Conservation (phyloP, 2,113 vertebrate species). For the Chloebia gouldiae region DNA sequence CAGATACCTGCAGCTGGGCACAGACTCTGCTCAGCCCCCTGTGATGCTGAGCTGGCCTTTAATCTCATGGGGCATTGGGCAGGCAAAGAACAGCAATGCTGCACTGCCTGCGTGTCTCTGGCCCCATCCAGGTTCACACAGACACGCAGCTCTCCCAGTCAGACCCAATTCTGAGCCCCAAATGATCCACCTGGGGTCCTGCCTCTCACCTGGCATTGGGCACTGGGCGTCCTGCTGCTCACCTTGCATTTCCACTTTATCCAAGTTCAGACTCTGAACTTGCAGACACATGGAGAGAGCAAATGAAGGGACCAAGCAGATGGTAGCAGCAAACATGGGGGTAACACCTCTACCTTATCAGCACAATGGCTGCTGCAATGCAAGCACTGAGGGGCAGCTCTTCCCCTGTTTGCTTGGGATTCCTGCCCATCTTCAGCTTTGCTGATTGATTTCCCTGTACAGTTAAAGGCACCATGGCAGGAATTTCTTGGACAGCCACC, state of each 20-base stretch:
- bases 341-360: neutral
- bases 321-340: neutral
- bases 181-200: neutral
- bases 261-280: neutral
- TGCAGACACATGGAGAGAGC: neutral
- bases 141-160: neutral
- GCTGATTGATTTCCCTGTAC: neutral
- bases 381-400: neutral
- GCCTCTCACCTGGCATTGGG: neutral
- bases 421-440: neutral
- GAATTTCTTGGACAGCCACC: neutral
- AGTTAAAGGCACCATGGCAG: neutral
- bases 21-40: neutral
- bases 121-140: neutral
- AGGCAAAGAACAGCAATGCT: neutral
- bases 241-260: neutral
- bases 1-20: neutral
- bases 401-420: neutral
- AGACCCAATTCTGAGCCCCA: neutral
- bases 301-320: neutral
- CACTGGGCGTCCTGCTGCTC: neutral
- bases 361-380: neutral
- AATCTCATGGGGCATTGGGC: fast-evolving
- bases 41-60: neutral
- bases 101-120: neutral